Conservation (phyloP, 2,113 vertebrate species). For the Anser cygnoides region DNA sequence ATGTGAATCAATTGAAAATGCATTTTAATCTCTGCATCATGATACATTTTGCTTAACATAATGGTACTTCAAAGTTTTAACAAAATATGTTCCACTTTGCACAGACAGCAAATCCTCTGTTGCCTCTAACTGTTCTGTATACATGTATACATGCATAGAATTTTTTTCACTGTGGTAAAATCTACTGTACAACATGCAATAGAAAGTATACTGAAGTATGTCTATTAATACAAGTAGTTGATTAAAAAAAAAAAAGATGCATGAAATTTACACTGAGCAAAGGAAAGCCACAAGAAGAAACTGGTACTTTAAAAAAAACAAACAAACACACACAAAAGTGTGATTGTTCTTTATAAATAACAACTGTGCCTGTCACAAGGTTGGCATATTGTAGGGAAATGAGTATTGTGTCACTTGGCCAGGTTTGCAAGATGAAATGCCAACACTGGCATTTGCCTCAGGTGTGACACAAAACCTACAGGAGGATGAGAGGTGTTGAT, state of each 20-base stretch:
- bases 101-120: not conserved
- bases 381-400: not conserved
- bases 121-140: not conserved
- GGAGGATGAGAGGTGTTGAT: not conserved
- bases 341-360: not conserved
- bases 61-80: slow-evolving; percentile 20
- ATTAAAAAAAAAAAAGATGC: not conserved
- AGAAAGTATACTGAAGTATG: not conserved
- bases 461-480: not conserved
- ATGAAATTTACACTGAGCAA: not conserved
- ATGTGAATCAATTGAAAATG: slow-evolving; percentile 49
- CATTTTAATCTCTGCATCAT: slow-evolving; percentile 37
- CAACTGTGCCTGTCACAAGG: not conserved
- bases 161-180: not conserved
- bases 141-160: rapidly evolving
- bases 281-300: not conserved
- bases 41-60: slow-evolving; percentile 37
- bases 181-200: not conserved
- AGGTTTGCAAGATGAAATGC: not conserved
- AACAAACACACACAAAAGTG: too few species aligned
- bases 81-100: not conserved
- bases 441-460: not conserved
- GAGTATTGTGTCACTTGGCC: not conserved
- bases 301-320: not conserved
- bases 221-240: not conserved